These are phyloP conservation scores for Chiroxiphia lanceolata DNA, from an alignment of 2,797 vertebrate genomes.

Conservation along the genomic window DNA sequence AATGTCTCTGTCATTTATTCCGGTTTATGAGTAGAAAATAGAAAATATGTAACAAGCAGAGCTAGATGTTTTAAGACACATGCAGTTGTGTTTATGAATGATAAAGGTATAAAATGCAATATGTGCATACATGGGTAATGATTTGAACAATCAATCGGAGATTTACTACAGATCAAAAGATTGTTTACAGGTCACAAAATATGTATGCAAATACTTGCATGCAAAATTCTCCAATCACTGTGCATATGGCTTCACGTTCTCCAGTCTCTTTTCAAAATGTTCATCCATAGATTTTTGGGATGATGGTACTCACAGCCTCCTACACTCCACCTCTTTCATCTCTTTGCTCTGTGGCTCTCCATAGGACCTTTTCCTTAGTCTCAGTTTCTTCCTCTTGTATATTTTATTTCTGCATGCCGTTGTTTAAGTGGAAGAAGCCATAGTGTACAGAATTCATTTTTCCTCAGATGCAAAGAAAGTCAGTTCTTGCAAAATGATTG, in stretches of 20 bases:
- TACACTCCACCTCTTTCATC: accelerated
- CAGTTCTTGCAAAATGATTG: background rate
- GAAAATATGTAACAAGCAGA: background rate
- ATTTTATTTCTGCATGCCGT: background rate
- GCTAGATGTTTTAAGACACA: background rate
- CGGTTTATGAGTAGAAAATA: constrained; percentile 6
- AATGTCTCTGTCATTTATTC: background rate
- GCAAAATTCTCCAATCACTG: background rate
- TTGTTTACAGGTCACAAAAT: background rate
- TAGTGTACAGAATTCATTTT: background rate
- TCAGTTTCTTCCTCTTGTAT: background rate
- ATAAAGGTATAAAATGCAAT: background rate
- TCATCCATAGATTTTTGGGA: background rate
- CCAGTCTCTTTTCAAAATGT: background rate
- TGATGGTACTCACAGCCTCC: background rate
- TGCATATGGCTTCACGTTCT: background rate
- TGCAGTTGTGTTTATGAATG: background rate
- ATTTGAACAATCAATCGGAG: background rate
- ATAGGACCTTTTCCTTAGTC: background rate
- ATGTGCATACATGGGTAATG: background rate
- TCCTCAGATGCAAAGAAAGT: background rate
- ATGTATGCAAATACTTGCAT: background rate
- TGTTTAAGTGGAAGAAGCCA: background rate
- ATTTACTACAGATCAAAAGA: background rate
- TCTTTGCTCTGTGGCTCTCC: background rate